Evolutionary conservation across 2,113 vertebrate species (phyloP).

Genomic region (Scomber scombrus): DNA sequence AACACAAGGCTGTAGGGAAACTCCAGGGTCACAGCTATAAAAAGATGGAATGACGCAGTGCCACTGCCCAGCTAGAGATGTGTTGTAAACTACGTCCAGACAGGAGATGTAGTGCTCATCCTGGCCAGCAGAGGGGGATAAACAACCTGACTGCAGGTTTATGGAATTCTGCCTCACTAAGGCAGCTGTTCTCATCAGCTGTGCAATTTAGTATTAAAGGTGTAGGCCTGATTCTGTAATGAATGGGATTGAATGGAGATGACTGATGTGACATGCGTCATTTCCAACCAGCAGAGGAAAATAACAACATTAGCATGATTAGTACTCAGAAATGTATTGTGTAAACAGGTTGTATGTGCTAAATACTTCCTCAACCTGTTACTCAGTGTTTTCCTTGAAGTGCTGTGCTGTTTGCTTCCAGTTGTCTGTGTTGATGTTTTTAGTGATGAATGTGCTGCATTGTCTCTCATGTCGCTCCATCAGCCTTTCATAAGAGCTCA

Average conservation of each 20-base stretch:
- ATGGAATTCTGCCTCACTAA: conserved; percentile 9
- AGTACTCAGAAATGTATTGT: conserved; percentile 64
- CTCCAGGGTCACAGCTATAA: conserved; percentile 87
- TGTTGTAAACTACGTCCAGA: conserved; percentile 67
- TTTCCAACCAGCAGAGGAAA: conserved; percentile 64
- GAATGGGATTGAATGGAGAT: conserved; percentile 47
- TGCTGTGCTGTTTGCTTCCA: conserved; percentile 32
- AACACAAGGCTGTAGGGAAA: conserved; percentile 85
- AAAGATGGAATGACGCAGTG: conserved; percentile 84
- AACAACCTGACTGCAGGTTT: conserved; percentile 57
- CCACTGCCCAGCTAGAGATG: conserved; percentile 58
- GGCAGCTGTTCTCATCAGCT: conserved; percentile 41
- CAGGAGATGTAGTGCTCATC: conserved; percentile 10
- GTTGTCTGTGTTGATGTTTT: conserved; percentile 72
- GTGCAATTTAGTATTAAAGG: conserved; percentile 48
- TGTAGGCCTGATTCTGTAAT: conserved; percentile 48
- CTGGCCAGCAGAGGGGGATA: conserved; percentile 82
- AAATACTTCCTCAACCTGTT: conserved; percentile 72
- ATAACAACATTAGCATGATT: conserved; percentile 70
- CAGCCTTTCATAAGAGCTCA: conserved; percentile 60
- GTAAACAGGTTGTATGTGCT: conserved; percentile 67
- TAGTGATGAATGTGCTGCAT: conserved; percentile 64
- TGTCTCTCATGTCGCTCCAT: conserved; percentile 66
- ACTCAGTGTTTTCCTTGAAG: conserved; percentile 36
- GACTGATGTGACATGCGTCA: conserved; percentile 68